Evolutionary conservation across 1,140 invertebrate species (phyloP).

Genomic region (Bombus sibiricus): DNA sequence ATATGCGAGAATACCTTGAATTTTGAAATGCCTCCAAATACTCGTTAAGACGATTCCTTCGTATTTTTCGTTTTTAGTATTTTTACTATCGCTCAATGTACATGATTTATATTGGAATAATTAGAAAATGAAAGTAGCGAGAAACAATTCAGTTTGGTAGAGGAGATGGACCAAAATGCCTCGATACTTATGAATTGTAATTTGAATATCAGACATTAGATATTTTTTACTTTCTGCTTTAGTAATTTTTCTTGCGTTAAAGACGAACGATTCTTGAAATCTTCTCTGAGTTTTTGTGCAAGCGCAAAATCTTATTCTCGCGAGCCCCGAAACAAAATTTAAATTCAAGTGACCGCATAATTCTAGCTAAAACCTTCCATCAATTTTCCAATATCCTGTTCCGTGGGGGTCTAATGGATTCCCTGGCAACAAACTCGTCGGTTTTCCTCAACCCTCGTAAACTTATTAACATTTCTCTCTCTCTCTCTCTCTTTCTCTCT

Average conservation of each 20-base stretch:
- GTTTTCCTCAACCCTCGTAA: constrained; percentile 34
- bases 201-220: background rate
- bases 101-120: too few species aligned
- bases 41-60: background rate
- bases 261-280: background rate
- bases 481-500: background rate
- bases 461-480: constrained; percentile 49
- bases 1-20: background rate
- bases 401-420: constrained; percentile 9
- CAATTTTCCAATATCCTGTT: constrained; percentile 38
- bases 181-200: background rate
- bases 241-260: too few species aligned
- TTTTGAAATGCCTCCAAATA: constrained; percentile 33
- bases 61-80: background rate
- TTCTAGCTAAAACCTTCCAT: constrained; percentile 11
- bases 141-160: too few species aligned
- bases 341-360: constrained; percentile 33
- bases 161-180: too few species aligned
- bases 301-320: background rate
- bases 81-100: background rate
- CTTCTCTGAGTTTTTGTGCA: background rate
- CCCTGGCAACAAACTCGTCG: constrained; percentile 25
- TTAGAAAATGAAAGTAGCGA: too few species aligned
- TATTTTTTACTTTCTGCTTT: background rate
- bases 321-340: background rate